These are phyloP conservation scores for Lysiphlebus fabarum DNA, from an alignment of 1,140 invertebrate species.

Conservation along the genomic window DNA sequence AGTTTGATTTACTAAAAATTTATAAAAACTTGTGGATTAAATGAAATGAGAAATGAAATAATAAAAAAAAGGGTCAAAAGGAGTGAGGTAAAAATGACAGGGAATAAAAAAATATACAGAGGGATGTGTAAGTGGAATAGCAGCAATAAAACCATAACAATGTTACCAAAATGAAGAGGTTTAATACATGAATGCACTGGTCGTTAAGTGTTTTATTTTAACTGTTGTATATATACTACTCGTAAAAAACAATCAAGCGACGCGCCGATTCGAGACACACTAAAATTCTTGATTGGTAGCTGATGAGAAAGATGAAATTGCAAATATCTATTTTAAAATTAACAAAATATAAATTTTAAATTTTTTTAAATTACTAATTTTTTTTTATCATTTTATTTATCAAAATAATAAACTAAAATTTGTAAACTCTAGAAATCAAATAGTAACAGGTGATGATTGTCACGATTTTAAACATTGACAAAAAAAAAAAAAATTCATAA, in stretches of 20 bases:
- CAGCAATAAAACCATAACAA: slow-evolving; percentile 46
- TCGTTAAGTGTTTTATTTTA: slow-evolving; percentile 24
- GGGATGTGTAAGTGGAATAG: slow-evolving; percentile 16
- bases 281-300: slow-evolving; percentile 47
- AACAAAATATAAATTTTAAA: neutral
- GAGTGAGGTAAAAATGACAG: slow-evolving; percentile 11
- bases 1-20: too few species aligned
- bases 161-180: slow-evolving; percentile 50
- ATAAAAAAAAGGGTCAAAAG: neutral
- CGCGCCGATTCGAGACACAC: slow-evolving; percentile 36
- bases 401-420: too few species aligned
- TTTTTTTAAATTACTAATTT: too few species aligned
- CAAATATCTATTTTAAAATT: slow-evolving; percentile 20
- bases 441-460: too few species aligned
- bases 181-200: slow-evolving; percentile 37
- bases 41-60: neutral
- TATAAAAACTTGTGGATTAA: too few species aligned
- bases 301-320: slow-evolving; percentile 40
- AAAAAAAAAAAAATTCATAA: too few species aligned
- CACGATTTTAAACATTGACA: too few species aligned
- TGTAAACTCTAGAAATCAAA: too few species aligned
- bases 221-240: slow-evolving; percentile 39
- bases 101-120: neutral
- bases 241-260: slow-evolving; percentile 48
- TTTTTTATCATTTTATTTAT: too few species aligned